phyloP scores from a whole-genome alignment of 2,113 vertebrate species.

The Nycticebus coucang region DNA sequence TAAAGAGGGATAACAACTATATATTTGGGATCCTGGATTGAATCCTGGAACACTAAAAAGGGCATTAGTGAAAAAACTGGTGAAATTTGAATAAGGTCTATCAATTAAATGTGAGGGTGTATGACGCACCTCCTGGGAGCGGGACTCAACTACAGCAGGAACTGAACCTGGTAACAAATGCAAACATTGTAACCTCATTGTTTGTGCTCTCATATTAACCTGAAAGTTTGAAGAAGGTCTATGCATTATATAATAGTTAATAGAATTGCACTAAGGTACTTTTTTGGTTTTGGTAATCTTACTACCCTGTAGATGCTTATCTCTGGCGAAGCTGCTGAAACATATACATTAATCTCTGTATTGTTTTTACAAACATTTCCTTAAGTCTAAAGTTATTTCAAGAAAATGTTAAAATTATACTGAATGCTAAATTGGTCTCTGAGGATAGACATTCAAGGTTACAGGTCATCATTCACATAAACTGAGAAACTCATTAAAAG shows the following conservation, averaged over 20 bases:
- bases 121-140: no score
- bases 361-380: neutral
- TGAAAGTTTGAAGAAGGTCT: no score
- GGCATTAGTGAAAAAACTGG: neutral
- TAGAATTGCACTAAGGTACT: neutral
- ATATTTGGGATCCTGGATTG: neutral
- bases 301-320: neutral
- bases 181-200: no score
- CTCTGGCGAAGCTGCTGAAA: neutral
- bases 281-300: neutral
- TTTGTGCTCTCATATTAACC: no score
- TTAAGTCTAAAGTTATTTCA: neutral
- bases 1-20: neutral
- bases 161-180: no score
- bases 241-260: neutral
- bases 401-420: neutral
- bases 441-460: neutral
- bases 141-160: no score
- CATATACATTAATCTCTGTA: neutral
- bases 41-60: neutral
- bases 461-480: neutral
- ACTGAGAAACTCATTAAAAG: neutral
- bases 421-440: neutral
- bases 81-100: neutral
- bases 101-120: neutral